A percentile compares a stretch with the other conserved stretches of the same genome.
Evolutionary conservation across 2,888 invertebrate species (phyloP).

Genomic region (Fabriciana adippe): DNA sequence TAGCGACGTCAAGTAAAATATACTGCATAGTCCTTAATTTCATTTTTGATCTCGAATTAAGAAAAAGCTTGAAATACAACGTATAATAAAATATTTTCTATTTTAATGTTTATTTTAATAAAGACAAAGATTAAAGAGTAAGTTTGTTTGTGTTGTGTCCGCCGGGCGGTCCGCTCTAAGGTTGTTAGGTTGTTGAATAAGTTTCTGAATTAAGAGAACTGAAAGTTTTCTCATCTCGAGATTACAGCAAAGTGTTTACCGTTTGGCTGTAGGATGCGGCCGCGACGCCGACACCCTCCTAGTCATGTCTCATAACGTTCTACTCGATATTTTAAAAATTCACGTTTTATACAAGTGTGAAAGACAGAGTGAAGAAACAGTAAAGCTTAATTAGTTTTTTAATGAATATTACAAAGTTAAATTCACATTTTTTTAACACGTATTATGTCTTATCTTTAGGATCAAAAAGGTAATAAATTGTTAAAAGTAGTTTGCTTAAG

Average conservation of each 20-base stretch:
- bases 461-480: no score
- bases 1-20: no score
- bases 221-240: conserved; percentile 84
- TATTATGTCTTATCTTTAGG: no score
- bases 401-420: conserved; percentile 32
- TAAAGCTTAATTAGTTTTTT: conserved; percentile 34
- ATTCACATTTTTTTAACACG: no score
- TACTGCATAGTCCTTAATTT: no score
- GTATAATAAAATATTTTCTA: conserved; percentile 45
- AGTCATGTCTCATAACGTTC: conserved; percentile 46
- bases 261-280: conserved; percentile 79
- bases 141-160: conserved; percentile 78
- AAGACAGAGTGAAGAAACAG: conserved; percentile 6
- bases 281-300: conserved; percentile 53
- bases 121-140: conserved; percentile 73
- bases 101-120: conserved; percentile 59
- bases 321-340: conserved; percentile 43
- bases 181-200: conserved; percentile 83
- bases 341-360: conserved; percentile 22
- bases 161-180: conserved; percentile 75
- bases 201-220: conserved; percentile 84
- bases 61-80: conserved; percentile 5
- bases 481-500: no score
- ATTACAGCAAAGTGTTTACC: conserved; percentile 84
- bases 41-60: neutral